phyloP scores from a whole-genome alignment of 2,113 vertebrate genomes.

The Menura novaehollandiae region DNA sequence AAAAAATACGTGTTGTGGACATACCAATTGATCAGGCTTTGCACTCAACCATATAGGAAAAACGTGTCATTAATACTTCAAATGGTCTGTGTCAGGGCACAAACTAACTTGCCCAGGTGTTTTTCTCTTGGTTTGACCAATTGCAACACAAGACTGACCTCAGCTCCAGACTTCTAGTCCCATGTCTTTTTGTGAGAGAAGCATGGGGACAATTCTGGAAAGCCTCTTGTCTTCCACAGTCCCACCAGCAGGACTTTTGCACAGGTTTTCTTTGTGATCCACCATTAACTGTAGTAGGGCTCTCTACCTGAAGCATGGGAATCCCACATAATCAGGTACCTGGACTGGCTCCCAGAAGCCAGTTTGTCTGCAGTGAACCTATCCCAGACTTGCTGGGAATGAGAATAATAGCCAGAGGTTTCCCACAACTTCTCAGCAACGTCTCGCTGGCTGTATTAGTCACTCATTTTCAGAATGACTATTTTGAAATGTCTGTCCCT shows the following conservation, averaged over 20 bases:
- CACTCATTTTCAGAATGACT: background rate
- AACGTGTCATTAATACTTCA: background rate
- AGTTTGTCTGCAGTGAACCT: background rate
- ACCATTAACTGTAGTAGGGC: background rate
- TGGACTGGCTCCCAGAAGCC: background rate
- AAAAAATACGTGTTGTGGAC: background rate
- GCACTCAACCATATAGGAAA: background rate
- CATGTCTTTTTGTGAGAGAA: background rate
- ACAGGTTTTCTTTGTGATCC: background rate
- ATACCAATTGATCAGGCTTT: background rate
- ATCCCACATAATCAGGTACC: background rate
- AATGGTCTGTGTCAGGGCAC: background rate
- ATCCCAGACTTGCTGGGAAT: background rate
- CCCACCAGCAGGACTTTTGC: background rate
- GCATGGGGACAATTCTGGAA: background rate
- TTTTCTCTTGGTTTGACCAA: background rate
- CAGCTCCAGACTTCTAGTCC: background rate
- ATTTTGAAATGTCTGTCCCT: background rate
- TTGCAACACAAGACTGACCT: background rate
- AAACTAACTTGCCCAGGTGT: background rate
- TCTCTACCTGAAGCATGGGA: background rate
- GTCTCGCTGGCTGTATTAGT: background rate
- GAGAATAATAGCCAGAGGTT: background rate
- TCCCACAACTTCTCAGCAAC: background rate
- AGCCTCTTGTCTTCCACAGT: background rate